Conservation (phyloP, 2,113 vertebrate genomes). For the Sinocyclocheilus anshuiensis region DNA sequence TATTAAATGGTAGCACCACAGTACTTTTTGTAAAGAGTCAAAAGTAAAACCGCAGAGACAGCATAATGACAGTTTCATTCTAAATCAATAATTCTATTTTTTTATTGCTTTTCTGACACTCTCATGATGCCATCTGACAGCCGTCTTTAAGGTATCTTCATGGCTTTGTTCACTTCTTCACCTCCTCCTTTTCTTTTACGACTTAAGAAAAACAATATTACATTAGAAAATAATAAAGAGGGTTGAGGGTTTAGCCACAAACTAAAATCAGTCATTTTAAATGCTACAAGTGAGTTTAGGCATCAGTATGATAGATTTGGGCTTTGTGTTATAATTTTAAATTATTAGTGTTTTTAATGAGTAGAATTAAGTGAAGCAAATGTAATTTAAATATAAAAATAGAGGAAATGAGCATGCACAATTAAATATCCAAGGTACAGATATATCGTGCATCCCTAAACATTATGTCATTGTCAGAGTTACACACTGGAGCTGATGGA, state of each 20-base stretch:
- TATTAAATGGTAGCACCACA: not conserved
- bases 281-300: not conserved
- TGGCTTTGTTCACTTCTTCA: constrained; percentile 68
- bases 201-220: constrained; percentile 57
- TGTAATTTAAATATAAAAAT: not conserved
- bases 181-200: constrained; percentile 68
- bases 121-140: constrained; percentile 54
- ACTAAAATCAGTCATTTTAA: not conserved
- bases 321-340: not conserved
- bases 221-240: not conserved
- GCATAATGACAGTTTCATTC: constrained; percentile 53
- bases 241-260: not conserved
- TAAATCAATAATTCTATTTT: constrained; percentile 59
- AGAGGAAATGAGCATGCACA: not conserved
- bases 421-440: not conserved
- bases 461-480: not conserved
- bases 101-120: constrained; percentile 62
- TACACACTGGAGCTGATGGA: not conserved
- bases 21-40: not conserved
- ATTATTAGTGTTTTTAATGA: not conserved
- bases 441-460: not conserved
- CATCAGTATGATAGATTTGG: not conserved
- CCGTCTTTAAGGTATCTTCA: constrained; percentile 60
- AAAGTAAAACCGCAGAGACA: not conserved
- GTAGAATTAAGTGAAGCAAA: not conserved